These are phyloP conservation scores for Lophius piscatorius DNA, from an alignment of 2,113 vertebrate genomes.

Conservation along the genomic window DNA sequence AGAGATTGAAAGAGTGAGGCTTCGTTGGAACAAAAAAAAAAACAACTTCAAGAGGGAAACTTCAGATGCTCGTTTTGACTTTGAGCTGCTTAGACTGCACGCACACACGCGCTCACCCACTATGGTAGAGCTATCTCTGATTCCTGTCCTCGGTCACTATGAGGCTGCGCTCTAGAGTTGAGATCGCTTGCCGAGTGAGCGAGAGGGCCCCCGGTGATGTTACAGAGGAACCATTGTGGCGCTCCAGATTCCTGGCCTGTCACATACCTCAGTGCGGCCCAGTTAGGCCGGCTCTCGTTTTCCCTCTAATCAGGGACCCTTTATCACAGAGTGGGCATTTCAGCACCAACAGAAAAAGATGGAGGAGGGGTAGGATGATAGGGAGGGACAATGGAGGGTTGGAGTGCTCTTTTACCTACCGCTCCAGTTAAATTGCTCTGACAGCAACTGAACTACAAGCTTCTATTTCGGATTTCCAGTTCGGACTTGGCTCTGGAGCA, in stretches of 20 bases:
- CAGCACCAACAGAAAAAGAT: slow-evolving; percentile 44
- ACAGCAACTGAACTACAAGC: slow-evolving; percentile 65
- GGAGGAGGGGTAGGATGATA: slow-evolving; percentile 16
- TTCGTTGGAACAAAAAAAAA: no score
- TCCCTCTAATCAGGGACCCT: slow-evolving; percentile 63
- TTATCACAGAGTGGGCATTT: slow-evolving; percentile 57
- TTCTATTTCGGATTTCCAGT: slow-evolving; percentile 49
- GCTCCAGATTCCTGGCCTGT: slow-evolving; percentile 58
- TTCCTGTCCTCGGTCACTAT: slow-evolving; percentile 14
- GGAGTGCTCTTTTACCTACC: slow-evolving; percentile 57
- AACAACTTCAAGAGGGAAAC: slow-evolving; percentile 43
- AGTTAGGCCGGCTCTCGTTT: slow-evolving; percentile 43
- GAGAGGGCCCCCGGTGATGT: slow-evolving; percentile 38
- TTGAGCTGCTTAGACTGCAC: slow-evolving; percentile 35
- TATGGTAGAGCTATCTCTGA: slow-evolving; percentile 24
- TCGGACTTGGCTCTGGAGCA: slow-evolving; percentile 23
- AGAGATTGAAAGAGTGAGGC: slow-evolving; percentile 8
- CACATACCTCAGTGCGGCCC: slow-evolving; percentile 65
- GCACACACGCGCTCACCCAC: slow-evolving; percentile 7
- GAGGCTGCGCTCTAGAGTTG: slow-evolving; percentile 1
- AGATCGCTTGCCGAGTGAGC: slow-evolving; percentile 13
- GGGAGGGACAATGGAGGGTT: slow-evolving; percentile 34
- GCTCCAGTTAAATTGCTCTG: slow-evolving; percentile 63
- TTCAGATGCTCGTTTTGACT: slow-evolving; percentile 61
- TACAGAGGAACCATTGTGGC: slow-evolving; percentile 72